Evolutionary conservation across 1,140 invertebrate species (phyloP), one percentile per base, ranked within the genome.

Genomic region (Chionoecetes opilio): DNA sequence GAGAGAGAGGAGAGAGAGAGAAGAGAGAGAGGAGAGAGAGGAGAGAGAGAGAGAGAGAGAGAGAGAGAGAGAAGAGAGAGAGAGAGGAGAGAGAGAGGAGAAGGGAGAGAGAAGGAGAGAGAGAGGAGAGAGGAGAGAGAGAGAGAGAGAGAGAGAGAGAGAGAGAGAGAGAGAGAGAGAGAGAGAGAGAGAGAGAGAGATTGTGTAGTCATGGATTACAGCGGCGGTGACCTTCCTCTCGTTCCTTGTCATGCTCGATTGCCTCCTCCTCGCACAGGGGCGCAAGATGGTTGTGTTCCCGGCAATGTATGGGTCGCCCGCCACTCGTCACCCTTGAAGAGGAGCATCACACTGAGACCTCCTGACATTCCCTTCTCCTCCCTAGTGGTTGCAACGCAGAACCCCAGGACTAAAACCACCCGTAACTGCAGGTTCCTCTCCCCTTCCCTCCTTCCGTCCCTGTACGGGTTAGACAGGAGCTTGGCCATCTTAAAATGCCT

Each of bases 71-170:
- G 11, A 88, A 88, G 34, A 5, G 86, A 88, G 34, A 37, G 86
- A 88, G 97, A 98, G 98, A 87, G 53, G 0, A 84, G 8, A 0
- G 6, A 21, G 29, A 6, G 88, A 14, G 88, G 97, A 98, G 98
- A 87, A 86, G 0, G 38, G 8, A 0, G 6, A 21, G 29, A 6
- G 88, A 14, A 41, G 21, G 3, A 84, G 26, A 26, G 2, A 84
- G 82, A 3, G 37, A 6, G 3, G 21, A 31, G 84, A 35, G 21
- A 9, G 3, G 35, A 88, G 35, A 88, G 34, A 37, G 11, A 88
- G 86, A 88, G 34, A 5, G 86, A 88, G 34, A 37, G 86, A 88
- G 35, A 31, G 86, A 88, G 35, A 88, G 35, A 31, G 35, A 87
- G 32, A 38, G 86, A 38, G 17, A 41, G 37, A 38, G 88, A 53